Base-by-base conservation (phyloP, 2,113 vertebrate species). In the Carollia perspicillata region DNA sequence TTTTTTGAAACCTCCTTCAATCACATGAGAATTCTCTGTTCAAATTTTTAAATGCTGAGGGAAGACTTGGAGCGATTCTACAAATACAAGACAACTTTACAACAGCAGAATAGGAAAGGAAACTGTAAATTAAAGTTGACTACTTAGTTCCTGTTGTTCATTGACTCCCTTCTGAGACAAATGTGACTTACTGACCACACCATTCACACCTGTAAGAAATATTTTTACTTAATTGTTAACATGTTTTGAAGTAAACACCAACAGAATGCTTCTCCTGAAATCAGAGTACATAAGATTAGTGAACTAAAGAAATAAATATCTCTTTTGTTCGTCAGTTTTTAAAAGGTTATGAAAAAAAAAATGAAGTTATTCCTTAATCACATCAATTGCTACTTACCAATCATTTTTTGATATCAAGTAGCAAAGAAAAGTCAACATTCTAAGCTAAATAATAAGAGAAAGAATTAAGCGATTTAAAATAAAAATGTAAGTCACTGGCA, bases 201-300 rank as follows among this genome's bases (percentile, higher is more conserved):
- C 33, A 65, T 63, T 78, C 51, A 58, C 37, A 77, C 77, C 92
- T 97, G 92, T 22, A 95, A 95, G 47, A 79, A 93, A 95, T 4
- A 78, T 12, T 94, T 92, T 92, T 77, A 93, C 33, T 96, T 33
- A 89, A 81, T 23, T 79, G 42, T 74, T 84, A 80, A 63, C 66
- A 88, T 5, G 22, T 75, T 63, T 55, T 37, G 63, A 87, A 77
- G 63, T 58, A 77, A 85, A 58, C 30, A 37, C 80, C 47, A 49
- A 71, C 30, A 53, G 77, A 79, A 85, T 81, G 65, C 37, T 89
- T 66, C 53, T 92, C 74, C 87, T 97, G 85, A 89, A 97, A 89
- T 95, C 7, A 95, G 17, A 96, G 68, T 30, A 53, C 22, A 7
- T 37, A 77, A 63, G 47, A 80, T 87, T 33, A 92, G 63, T 51